Evolutionary conservation across 2,888 invertebrate genomes (phyloP), one percentile per base, ranked within the genome.

Genomic region (Phortica magna): DNA sequence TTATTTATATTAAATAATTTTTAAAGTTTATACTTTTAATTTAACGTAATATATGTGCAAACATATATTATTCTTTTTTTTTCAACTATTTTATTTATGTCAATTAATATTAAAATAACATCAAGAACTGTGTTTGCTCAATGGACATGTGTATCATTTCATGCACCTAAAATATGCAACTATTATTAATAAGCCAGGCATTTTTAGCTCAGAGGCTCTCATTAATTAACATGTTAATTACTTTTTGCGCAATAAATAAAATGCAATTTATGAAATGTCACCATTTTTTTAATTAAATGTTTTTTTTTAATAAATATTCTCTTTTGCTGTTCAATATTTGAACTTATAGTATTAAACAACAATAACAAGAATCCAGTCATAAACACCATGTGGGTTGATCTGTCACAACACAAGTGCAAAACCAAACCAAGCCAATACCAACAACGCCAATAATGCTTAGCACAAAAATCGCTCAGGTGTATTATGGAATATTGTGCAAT

Each of bases 171-270:
- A 84, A 82, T 87, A 88, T 87, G 83, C 83, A 84, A 82, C 76
- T 73, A 43, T 74, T 79, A 80, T 84, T 79, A 82, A 73, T 75
- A 64, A 22, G 72, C 75, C 1, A 53, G 12, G 12, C 19, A 19
- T 31, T 42, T 71, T 67, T 73, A 67, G 76, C 76, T 84, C 78
- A 14, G 74, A 72, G 83, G 89, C 84, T 10, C 85, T 83, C 88
- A 88, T 86, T 86, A 86, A 86, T 88, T 87, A 86, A 87, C 84
- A 88, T 86, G 86, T 88, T 86, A 86, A 86, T 86, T 86, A 85
- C 88, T 79, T 84, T 87, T 81, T 80, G 72, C 79, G 80, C 73
- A 80, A 82, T 87, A 83, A 82, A 87, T 85, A 79, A 87, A 85
- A 84, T 86, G 81, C 78, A 85, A 87, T 88, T 88, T 80, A 76